Conservation (phyloP, 2,888 invertebrate genomes). For the Athalia circularis region DNA sequence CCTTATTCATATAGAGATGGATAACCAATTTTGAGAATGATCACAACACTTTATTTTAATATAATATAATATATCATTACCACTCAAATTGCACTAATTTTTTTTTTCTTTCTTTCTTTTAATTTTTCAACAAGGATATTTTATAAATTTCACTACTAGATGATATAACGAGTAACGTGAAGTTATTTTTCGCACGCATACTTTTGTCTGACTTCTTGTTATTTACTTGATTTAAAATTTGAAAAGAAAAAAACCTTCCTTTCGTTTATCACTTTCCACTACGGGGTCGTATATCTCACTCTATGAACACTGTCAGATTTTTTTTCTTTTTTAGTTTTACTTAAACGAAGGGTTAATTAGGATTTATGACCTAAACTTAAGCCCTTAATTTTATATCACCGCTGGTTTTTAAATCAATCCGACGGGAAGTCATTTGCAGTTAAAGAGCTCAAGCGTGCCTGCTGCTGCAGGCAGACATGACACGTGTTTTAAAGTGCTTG, state of each 20-base stretch:
- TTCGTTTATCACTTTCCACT: no score
- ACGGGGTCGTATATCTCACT: no score
- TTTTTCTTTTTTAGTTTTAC: not conserved
- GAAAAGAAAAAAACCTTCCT: not conserved
- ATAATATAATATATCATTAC: conserved; percentile 3
- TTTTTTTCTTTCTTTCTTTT: not conserved
- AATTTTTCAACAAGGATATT: conserved; percentile 7
- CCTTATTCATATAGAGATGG: no score
- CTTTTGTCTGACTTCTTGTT: not conserved
- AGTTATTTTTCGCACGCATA: conserved; percentile 10
- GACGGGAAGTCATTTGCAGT: conserved; percentile 30
- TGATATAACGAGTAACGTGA: not conserved
- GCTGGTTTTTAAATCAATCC: conserved; percentile 29
- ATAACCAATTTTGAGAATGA: conserved; percentile 4
- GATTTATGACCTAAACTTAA: conserved; percentile 30
- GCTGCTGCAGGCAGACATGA: not conserved
- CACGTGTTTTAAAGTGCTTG: conserved; percentile 4
- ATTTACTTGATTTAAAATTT: not conserved
- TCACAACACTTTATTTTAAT: conserved; percentile 10
- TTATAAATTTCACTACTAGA: conserved; percentile 17
- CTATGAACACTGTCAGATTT: conserved; percentile 11
- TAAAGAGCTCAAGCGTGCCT: conserved; percentile 20
- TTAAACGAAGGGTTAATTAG: conserved; percentile 20
- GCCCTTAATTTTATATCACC: conserved; percentile 29
- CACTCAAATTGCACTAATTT: conserved; percentile 39